Base-by-base conservation (phyloP, 64 coral and sea anemone genomes). In the Actinia equina region DNA sequence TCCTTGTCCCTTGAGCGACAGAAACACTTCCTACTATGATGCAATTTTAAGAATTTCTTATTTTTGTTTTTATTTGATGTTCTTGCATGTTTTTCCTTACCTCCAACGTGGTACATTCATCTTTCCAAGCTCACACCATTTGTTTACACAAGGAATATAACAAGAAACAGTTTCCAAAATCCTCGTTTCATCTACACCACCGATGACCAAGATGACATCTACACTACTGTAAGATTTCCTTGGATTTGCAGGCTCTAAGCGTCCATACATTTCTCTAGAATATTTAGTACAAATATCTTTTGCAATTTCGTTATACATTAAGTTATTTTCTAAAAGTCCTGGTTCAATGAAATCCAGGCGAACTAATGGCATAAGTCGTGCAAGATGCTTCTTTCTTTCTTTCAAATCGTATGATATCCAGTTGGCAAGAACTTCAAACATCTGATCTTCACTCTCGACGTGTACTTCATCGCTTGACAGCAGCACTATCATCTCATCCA, bases 81-180 rank as follows among this genome's bases (percentile, higher is more conserved):
- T 8, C 19, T 65, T 65, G 30, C 30, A 37, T 37, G 7, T 65
- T 65, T 57, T 82, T 82, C 70, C 91, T 64, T 84, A 96, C 94
- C 88, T 90, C 94, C 94, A 96, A 51, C 94, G 82, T 30, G 94
- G 94, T 26, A 88, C 74, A 57, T 88, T 87, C 91, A 96, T 86
- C 16, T 51, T 76, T 71, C 83, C 81, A 61, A 96, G 15, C 41
- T 52, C 16, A 18, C 64, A 81, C 94, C 94, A 96, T 85, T 67
- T 93, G 51, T 90, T 53, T 63, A 65, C 92, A 27, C 67, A 79
- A 2, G 94, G 94, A 43, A 96, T 88, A 26, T 88, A 96, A 46
- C 94, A 96, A 59, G 43, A 90, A 25, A 76, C 89, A 59, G 55
- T 77, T 46, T 89, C 81, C n/a, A 96, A 56, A 57, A 93, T 93